Evolutionary conservation across 53 echinoderm and acorn worm genomes (phyloP), one percentile per base, ranked within the genome.

Genomic region (Echinarachnius parma): DNA sequence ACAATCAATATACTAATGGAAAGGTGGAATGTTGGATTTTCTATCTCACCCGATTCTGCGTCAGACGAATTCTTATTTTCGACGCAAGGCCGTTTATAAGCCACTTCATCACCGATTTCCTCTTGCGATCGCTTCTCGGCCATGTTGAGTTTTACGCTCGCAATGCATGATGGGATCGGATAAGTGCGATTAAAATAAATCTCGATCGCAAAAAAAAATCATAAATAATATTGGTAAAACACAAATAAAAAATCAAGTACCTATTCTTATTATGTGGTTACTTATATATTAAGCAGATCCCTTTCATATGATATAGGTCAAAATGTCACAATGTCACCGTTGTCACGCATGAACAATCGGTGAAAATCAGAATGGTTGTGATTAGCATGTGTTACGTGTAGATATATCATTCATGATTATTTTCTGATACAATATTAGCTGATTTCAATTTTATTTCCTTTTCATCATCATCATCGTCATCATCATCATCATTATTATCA

Each of bases 81-180:
- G 42, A 45, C 64, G 30, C 64, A 64, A 2, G 22, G 46, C 11
- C 64, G 64, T 64, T 64, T 64, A 21, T 13, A 44, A 42, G 44
- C 13, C 24, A 27, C 2, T 9, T 30, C 28, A 4, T 48, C 66
- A 7, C 31, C 31, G 31, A 11, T 48, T 30, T 49, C 48, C 49
- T 47, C 66, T 31, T 66, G 66, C 30, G 29, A n/a, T 9, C 66
- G 29, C 21, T 66, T 66, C 49, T 66, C 66, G 18, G 66, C 66
- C 66, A 66, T 66, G 16, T 66, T 66, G 34, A 18, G n/a, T 15
- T 4, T 30, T 60, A 21, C 21, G 34, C 34, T 31, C 20, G 32
- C 5, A 18, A n/a, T 60, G 60, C 60, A 60, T 60, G 60, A 60
- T 60, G 60, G 60, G 60, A 60, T n/a, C n/a, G n/a, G n/a, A n/a